A percentile compares a stretch with the other conserved stretches of the same genome.
Evolutionary conservation across 2,113 vertebrate species (phyloP).

Genomic region (Corythornis vintsioides): DNA sequence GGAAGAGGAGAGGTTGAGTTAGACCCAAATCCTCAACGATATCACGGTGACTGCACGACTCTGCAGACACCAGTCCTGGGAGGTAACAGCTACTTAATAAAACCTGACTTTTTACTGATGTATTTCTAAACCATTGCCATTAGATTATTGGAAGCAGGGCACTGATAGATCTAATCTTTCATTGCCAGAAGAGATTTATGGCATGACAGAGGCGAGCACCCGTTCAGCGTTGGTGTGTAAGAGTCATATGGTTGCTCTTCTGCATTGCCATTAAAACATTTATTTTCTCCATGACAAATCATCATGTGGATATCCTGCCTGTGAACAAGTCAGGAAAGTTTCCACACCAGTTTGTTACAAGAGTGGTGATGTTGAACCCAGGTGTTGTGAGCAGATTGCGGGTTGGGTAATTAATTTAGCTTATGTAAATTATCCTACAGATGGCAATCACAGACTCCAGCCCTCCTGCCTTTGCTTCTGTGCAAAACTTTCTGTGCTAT

Average conservation of each 20-base stretch:
- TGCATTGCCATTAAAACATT: not conserved
- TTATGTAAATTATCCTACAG: constrained; percentile 52
- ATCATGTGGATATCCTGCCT: not conserved
- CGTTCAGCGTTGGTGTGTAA: not conserved
- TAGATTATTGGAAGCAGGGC: not conserved
- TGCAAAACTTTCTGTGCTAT: not conserved
- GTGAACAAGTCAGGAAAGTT: not conserved
- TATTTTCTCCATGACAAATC: constrained; percentile 9
- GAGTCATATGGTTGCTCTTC: not conserved
- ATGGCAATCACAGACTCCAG: not conserved
- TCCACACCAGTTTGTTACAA: not conserved
- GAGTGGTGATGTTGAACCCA: constrained; percentile 20
- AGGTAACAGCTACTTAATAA: constrained; percentile 3
- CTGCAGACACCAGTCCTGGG: not conserved
- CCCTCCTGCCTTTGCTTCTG: not conserved
- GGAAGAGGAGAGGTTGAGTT: not conserved
- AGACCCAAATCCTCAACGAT: not conserved
- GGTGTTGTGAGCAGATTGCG: constrained; percentile 59
- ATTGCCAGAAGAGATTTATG: not conserved
- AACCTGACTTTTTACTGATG: not conserved
- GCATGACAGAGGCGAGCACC: not conserved
- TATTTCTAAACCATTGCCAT: not conserved
- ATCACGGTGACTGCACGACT: not conserved
- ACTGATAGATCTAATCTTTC: not conserved
- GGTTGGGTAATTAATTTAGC: constrained; percentile 49